Base-by-base conservation (phyloP, 2,797 vertebrate genomes). In the Tachyglossus aculeatus region DNA sequence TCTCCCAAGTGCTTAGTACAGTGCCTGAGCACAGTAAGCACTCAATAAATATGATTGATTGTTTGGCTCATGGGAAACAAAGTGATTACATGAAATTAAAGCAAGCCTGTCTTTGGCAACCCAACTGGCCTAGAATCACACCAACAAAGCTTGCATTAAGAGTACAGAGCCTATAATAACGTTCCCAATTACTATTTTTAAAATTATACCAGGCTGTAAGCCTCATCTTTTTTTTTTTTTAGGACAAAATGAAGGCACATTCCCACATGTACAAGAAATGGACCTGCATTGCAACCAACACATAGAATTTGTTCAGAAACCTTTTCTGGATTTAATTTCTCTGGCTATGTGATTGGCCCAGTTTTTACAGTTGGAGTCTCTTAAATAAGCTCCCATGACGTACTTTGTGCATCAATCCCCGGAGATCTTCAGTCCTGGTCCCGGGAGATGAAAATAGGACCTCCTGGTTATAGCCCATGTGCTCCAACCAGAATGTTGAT, bases 401-500 rank as follows among this genome's bases (percentile, higher is more conserved):
- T 54, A 47, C 22, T 5, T 61, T 53, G 18, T 21, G 12, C 43
- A 36, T 52, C 43, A 36, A 3, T 36, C 32, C 8, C 21, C 21
- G 25, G 36, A 67, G 31, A 44, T 38, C 25, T 21, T 19, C 18
- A 38, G 16, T 33, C 32, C 27, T 44, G 14, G 36, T 21, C 25
- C 32, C 36, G 31, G 7, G 31, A 64, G 43, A 78, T 82, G 78
- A 76, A 43, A 77, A 55, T 16, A 5, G 29, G 69, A 48, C 48
- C 18, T 33, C 58, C 33, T 51, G 53, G 22, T 63, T 59, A 48
- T 78, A 85, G 75, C 57, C 31, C 41, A 24, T 76, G 62, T 59
- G 70, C 58, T 78, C 72, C 45, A 18, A 10, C 33, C 6, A 67
- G 57, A 15, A 59, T 36, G 69, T 71, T 69, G 59, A 74, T 80